Evolutionary conservation across 2,888 invertebrate species (phyloP).

Genomic region (Drosophila fungiperda): DNA sequence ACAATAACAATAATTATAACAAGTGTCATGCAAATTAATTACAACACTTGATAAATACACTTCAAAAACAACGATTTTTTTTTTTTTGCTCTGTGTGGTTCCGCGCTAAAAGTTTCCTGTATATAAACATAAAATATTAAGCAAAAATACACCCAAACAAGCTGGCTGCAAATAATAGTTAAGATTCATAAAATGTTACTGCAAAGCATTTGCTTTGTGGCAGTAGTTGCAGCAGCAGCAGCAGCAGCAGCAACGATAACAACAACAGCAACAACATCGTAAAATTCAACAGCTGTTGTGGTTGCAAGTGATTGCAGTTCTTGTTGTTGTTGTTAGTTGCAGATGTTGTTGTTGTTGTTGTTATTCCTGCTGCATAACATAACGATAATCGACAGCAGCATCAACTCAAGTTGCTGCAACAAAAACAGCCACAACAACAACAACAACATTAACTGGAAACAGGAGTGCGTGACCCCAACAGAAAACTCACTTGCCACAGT

Average conservation of each 20-base stretch:
- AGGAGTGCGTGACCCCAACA: constrained; percentile 77
- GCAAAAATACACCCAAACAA: constrained; percentile 5
- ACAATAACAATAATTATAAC: constrained; percentile 12
- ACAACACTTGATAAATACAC: constrained; percentile 41
- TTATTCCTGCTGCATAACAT: constrained; percentile 53
- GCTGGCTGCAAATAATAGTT: neutral
- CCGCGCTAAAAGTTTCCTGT: constrained; percentile 36
- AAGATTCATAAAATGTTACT: constrained; percentile 23
- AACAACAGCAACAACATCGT: constrained; percentile 23
- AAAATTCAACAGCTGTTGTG: constrained; percentile 26
- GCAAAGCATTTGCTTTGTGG: constrained; percentile 55
- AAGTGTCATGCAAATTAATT: constrained; percentile 63
- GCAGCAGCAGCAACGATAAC: constrained; percentile 18
- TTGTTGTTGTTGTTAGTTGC: constrained; percentile 7
- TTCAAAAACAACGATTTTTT: constrained; percentile 10
- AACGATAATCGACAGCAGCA: constrained; percentile 38
- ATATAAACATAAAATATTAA: constrained; percentile 5
- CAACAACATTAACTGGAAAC: constrained; percentile 36
- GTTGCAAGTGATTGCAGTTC: constrained; percentile 25
- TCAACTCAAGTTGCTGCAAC: constrained; percentile 18
- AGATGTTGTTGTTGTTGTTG: constrained; percentile 2
- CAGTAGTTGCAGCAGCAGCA: constrained; percentile 32
- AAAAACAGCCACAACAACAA: neutral
- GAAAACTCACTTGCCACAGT: constrained; percentile 39
- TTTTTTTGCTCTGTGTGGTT: constrained; percentile 6